Evolutionary conservation across 2,797 vertebrate genomes (phyloP).

Genomic region (Thunnus albacares): DNA sequence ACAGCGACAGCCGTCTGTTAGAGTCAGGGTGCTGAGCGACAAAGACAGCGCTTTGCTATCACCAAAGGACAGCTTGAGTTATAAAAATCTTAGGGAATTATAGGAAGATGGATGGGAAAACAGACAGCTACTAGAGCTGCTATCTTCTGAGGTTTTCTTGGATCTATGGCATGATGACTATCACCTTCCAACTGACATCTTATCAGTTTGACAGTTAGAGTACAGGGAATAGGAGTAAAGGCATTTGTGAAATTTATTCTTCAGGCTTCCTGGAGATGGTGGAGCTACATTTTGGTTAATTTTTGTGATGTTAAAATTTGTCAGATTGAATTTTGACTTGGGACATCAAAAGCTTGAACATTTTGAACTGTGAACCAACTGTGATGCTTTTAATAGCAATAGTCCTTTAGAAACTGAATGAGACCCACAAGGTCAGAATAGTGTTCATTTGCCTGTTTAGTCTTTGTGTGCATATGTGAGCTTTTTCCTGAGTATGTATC

Average conservation of each 20-base stretch:
- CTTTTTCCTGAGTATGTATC: not conserved
- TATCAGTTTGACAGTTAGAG: constrained; percentile 16
- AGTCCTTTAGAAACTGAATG: not conserved
- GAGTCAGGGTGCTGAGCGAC: constrained; percentile 15
- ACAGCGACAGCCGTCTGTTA: constrained; percentile 27
- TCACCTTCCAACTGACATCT: constrained; percentile 11
- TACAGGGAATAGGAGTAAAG: not conserved
- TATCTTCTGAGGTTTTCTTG: not conserved
- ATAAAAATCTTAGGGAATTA: constrained; percentile 23
- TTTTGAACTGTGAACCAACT: not conserved
- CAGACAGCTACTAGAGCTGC: not conserved
- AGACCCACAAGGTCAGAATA: not conserved
- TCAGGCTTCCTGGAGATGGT: not conserved
- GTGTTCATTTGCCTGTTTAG: not conserved
- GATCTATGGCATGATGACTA: constrained; percentile 14
- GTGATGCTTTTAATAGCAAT: constrained; percentile 4
- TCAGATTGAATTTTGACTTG: constrained; percentile 7
- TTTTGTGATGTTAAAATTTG: not conserved
- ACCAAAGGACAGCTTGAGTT: constrained; percentile 39
- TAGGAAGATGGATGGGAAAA: constrained; percentile 10
- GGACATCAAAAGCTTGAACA: not conserved
- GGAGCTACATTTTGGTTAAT: not conserved
- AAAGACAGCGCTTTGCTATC: constrained; percentile 56
- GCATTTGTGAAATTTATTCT: not conserved
- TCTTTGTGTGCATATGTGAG: not conserved